Percentiles rank a stretch among this genome's conserved stretches.
Evolutionary conservation across 2,797 vertebrate species (phyloP).

Genomic region (Crypturellus tataupa): DNA sequence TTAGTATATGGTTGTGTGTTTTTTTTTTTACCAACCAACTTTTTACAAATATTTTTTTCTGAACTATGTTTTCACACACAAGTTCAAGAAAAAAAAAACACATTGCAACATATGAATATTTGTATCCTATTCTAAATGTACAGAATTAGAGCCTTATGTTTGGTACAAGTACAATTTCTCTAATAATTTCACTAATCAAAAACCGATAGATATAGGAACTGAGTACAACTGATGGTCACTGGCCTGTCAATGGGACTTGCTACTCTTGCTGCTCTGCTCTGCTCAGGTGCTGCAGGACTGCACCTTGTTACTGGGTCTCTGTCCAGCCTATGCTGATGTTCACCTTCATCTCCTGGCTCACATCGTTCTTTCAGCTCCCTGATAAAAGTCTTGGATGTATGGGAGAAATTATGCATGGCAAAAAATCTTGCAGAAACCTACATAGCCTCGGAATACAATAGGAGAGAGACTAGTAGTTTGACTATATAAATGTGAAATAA

Average conservation of each 20-base stretch:
- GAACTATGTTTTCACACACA: background rate
- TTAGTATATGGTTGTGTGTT: accelerated
- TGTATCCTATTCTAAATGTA: background rate
- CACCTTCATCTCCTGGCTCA: no score
- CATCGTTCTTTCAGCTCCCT: no score
- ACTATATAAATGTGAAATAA: background rate
- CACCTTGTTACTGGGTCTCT: no score
- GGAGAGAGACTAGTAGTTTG: background rate
- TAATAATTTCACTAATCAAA: background rate
- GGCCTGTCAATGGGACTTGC: no score
- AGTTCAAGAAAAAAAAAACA: background rate
- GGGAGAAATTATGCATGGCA: background rate
- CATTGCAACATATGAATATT: accelerated
- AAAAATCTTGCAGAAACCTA: background rate
- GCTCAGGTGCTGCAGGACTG: no score
- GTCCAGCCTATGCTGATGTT: no score
- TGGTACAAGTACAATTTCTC: background rate
- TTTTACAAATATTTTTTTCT: background rate
- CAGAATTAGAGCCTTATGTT: background rate
- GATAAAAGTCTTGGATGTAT: background rate
- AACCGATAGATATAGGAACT: background rate
- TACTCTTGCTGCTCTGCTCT: no score
- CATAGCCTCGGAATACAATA: background rate
- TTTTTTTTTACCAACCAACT: background rate
- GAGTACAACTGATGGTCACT: background rate